Percentiles rank a stretch among this genome's conserved stretches.
Evolutionary conservation across 1,140 invertebrate species (phyloP).

Genomic region (Bursaphelenchus mucronatus): DNA sequence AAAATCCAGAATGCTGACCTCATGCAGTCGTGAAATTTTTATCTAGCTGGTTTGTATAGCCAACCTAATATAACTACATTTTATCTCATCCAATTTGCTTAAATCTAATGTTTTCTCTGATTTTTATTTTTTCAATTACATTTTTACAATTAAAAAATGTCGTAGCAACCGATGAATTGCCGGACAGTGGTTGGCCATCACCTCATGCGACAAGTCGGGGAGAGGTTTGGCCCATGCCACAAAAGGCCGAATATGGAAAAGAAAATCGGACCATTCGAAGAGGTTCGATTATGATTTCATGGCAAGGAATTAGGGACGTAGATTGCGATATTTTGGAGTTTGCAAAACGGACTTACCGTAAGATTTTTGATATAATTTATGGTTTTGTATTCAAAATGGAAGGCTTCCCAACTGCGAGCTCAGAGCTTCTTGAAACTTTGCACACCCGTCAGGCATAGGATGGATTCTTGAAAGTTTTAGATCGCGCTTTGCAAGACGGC

Average conservation of each 20-base stretch:
- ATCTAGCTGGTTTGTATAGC: too few species aligned
- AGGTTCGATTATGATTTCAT: constrained; percentile 22
- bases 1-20: too few species aligned
- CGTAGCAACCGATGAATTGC: too few species aligned
- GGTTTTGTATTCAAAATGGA: neutral
- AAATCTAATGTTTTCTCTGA: too few species aligned
- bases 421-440: neutral
- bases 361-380: constrained; percentile 5
- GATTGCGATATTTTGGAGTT: constrained; percentile 42
- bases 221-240: constrained; percentile 53
- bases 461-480: too few species aligned
- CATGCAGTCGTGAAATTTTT: too few species aligned
- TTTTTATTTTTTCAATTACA: too few species aligned
- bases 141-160: too few species aligned
- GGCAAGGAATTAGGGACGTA: constrained; percentile 30
- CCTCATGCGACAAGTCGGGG: constrained; percentile 21
- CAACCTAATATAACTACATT: too few species aligned
- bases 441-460: too few species aligned
- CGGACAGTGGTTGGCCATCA: neutral
- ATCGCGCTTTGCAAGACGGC: too few species aligned
- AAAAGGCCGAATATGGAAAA: constrained; percentile 41
- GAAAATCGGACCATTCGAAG: constrained; percentile 38
- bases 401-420: neutral
- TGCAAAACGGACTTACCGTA: constrained; percentile 39
- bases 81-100: too few species aligned